A percentile compares a stretch with the other conserved stretches of the same genome.
Conservation (phyloP, 2,113 vertebrate species). For the Zosterops lateralis region DNA sequence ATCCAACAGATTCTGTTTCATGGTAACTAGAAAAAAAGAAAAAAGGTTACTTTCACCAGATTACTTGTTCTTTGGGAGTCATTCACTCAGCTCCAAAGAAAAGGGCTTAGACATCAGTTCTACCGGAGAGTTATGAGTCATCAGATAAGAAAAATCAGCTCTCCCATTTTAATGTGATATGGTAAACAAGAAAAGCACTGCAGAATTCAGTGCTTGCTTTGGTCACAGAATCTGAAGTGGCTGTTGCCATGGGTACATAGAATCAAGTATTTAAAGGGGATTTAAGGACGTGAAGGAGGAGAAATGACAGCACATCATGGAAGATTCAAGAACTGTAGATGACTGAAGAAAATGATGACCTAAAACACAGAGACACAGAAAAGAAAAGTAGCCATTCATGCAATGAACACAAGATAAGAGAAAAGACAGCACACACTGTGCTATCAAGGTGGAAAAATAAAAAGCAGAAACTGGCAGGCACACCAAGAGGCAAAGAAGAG, state of each 20-base stretch:
- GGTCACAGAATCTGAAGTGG: conserved; percentile 32
- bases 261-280: not conserved
- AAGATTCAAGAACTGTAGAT: not conserved
- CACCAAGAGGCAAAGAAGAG: not conserved
- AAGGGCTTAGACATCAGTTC: not conserved
- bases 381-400: not conserved
- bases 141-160: conserved; percentile 25
- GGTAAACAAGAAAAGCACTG: conserved; percentile 48
- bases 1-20: not conserved
- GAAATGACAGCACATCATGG: not conserved
- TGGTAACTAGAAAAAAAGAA: not conserved
- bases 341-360: not conserved
- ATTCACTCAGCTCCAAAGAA: not conserved
- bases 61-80: not conserved
- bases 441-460: not conserved
- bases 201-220: conserved; percentile 28
- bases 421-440: not conserved
- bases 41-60: not conserved
- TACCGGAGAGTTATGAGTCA: conserved; percentile 20
- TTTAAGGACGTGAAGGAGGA: conserved; percentile 19
- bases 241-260: conserved; percentile 49
- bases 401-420: not conserved
- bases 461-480: not conserved
- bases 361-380: not conserved
- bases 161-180: not conserved